Base-by-base conservation (phyloP, 2,113 vertebrate genomes). In the Perccottus glenii region DNA sequence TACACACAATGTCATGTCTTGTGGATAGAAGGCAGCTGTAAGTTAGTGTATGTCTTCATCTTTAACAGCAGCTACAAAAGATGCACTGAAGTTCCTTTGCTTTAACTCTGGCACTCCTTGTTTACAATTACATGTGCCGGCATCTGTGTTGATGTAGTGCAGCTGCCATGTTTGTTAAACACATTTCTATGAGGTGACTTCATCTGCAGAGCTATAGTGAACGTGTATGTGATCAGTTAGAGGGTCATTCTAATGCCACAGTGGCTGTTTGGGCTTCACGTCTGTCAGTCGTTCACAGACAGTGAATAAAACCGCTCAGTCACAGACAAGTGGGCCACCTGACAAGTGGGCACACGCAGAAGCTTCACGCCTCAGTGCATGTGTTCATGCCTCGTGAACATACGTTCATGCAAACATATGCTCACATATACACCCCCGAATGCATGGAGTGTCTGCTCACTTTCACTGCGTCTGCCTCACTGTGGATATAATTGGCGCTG, bases 401-500 rank as follows among this genome's bases (percentile, higher is more conserved):
- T 15, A 42, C 47, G 19, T 15, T 36, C 51, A 51, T 6, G 40
- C 51, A 40, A 33, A 10, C 43, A 45, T n/a, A 48, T 38, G 61
- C 64, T 43, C 43, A 68, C 51, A 52, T 65, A 66, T 48, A 64
- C 51, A 49, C 19, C 19, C 19, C 19, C 19, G 40, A 36, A 74
- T 38, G 12, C 36, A 57, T 44, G 10, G 7, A 43, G 42, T 43
- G 35, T 55, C 57, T 60, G 33, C 49, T 63, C 55, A 46, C 60
- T 51, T 15, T 64, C 27, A 16, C 33, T 9, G 73, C 43, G 49
- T 44, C 63, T 44, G 64, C 80, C 81, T 78, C 69, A 64, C 52
- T 61, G 73, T n/a, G 49, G 73, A 77, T 85, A 83, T 86, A 86
- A 88, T 82, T 88, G 85, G 73, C 83, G 73, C 56, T 44, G 77